phyloP scores from a whole-genome alignment of 2,113 vertebrate genomes.

The Setophaga coronata region DNA sequence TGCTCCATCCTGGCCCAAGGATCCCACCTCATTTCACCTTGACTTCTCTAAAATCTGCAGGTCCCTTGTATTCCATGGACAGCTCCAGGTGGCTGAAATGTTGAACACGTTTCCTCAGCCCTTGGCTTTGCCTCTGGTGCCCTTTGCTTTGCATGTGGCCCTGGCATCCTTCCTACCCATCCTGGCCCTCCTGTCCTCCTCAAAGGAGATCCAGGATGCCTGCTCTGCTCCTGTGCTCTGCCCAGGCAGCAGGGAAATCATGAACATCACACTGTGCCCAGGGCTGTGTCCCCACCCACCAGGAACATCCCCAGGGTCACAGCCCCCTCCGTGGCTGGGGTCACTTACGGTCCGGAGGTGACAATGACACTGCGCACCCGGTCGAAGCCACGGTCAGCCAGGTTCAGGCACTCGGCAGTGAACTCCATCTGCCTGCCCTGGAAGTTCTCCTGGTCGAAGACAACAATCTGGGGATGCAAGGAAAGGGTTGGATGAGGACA shows the following conservation, averaged over 20 bases:
- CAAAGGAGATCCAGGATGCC: fast-evolving
- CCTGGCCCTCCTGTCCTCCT: background rate
- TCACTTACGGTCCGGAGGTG: constrained; percentile 91
- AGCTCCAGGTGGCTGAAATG: background rate
- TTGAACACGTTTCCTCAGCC: background rate
- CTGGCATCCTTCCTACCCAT: background rate
- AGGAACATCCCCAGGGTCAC: background rate
- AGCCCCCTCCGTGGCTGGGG: fast-evolving
- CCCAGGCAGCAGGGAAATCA: background rate
- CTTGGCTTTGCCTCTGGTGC: background rate
- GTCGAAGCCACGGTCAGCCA: constrained; percentile 87
- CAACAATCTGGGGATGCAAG: constrained; percentile 77
- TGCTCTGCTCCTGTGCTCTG: background rate
- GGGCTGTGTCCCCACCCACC: background rate
- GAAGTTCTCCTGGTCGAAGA: constrained; percentile 97
- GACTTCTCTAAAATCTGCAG: background rate
- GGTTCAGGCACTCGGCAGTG: constrained; percentile 87
- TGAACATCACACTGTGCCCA: fast-evolving
- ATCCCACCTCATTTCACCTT: background rate
- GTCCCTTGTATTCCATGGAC: background rate
- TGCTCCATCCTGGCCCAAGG: background rate
- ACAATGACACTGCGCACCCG: constrained; percentile 90
- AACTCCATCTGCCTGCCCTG: constrained; percentile 90
- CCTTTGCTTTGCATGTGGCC: background rate
- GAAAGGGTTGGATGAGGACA: background rate